Base-by-base conservation (phyloP, 2,113 vertebrate genomes). In the Camelus dromedarius region DNA sequence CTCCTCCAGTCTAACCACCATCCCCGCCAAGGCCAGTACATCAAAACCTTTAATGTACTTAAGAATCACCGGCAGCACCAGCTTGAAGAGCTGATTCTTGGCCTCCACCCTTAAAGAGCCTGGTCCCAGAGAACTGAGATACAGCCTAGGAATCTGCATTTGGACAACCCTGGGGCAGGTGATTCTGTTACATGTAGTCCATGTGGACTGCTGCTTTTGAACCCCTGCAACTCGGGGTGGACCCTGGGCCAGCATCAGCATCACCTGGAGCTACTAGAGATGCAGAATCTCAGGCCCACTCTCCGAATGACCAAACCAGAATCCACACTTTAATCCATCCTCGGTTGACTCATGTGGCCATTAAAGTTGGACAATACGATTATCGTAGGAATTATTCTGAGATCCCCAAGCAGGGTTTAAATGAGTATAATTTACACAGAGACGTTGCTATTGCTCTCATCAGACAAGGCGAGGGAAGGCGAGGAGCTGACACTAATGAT, bases 361-460 rank as follows among this genome's bases (percentile, higher is more conserved):
- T 7, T 32, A 8, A 24, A 12, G 28, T 6, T 3, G 6, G 35
- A 35, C 11, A 1, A 5, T 10, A 15, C 48, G 64, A 32, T 24
- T 16, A 12, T 20, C 8, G 5, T 0, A 42, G 66, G 14, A 30
- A 26, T 67, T 20, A 2, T 15, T 54, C 32, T 3, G 67, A 19
- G 69, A 20, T 42, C 60, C 70, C 69, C 1, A 19, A 72, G 20
- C 58, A 73, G 32, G 24, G 66, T 0, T 75, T 52, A 32, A 28
- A 32, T 8, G 35, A 19, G 56, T 9, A 26, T 19, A 1, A 0
- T 18, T 50, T 54, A 2, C 0, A 28, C 5, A 0, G 3, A 32
- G 26, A 22, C 14, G 4, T 3, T 4, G 0, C 4, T 12, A 12
- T 1, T 15, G 35, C 32, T 58, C 73, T 67, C 18, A 13, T 30